A percentile compares a stretch with the other conserved stretches of the same genome.
Evolutionary conservation across 2,888 invertebrate genomes (phyloP).

Genomic region (Orgyia antiqua): DNA sequence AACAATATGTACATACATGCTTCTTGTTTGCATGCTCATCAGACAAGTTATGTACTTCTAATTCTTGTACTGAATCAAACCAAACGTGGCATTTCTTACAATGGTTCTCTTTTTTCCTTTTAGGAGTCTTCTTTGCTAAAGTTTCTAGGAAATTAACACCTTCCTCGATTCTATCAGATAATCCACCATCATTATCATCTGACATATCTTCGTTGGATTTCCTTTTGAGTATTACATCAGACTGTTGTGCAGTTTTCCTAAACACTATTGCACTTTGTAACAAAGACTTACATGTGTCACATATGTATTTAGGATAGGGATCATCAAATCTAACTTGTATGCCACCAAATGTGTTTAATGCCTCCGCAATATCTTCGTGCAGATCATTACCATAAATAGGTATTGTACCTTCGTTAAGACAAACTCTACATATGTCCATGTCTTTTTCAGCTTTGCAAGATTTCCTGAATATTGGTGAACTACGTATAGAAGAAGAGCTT

Average conservation of each 20-base stretch:
- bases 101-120: constrained; percentile 20
- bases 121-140: constrained; percentile 15
- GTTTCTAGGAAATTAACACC: constrained; percentile 17
- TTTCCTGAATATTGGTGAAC: constrained; percentile 5
- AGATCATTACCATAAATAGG: constrained; percentile 41
- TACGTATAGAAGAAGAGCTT: constrained; percentile 5
- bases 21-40: constrained; percentile 53
- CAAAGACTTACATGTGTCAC: constrained; percentile 44
- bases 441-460: constrained; percentile 18
- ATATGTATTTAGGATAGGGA: constrained; percentile 51
- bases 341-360: constrained; percentile 39
- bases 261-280: constrained; percentile 56
- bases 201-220: constrained; percentile 17
- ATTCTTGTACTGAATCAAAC: constrained; percentile 46
- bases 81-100: constrained; percentile 50
- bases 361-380: constrained; percentile 37
- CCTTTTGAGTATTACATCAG: constrained; percentile 41
- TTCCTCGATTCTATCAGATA: constrained; percentile 16
- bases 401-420: constrained; percentile 54
- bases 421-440: constrained; percentile 47
- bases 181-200: constrained; percentile 11
- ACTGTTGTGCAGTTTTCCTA: constrained; percentile 54
- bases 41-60: constrained; percentile 44
- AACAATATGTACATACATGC: constrained; percentile 48
- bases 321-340: constrained; percentile 45